phyloP scores from a whole-genome alignment of 2,797 vertebrate genomes.

The Coreius guichenoti region DNA sequence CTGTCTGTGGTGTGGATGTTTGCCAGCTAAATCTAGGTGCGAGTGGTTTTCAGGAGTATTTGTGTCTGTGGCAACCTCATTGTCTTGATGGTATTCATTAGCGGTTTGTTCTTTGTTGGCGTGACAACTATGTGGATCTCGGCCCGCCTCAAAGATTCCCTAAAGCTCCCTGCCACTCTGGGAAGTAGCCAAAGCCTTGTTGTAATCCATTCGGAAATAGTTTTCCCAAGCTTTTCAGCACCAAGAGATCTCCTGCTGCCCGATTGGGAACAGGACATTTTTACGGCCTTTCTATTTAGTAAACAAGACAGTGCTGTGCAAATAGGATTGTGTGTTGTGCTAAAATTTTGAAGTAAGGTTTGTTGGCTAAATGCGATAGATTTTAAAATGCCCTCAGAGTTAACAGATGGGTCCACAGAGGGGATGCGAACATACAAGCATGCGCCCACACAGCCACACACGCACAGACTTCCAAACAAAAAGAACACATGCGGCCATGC shows the following conservation, averaged over 20 bases:
- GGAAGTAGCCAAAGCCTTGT: conserved; percentile 14
- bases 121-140: conserved; percentile 8
- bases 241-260: not conserved
- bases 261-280: not conserved
- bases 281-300: not conserved
- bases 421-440: conserved; percentile 10
- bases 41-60: not conserved
- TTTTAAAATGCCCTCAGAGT: conserved; percentile 47
- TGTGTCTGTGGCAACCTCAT: conserved; percentile 24
- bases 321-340: not conserved
- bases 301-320: not conserved
- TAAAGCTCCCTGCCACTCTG: conserved; percentile 10
- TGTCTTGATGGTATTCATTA: conserved; percentile 43
- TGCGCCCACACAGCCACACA: not conserved
- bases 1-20: not conserved
- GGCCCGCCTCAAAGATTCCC: conserved; percentile 13
- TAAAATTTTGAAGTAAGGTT: not conserved
- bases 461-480: not conserved
- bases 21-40: not conserved
- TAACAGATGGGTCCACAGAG: conserved; percentile 51
- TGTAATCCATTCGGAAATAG: conserved; percentile 31
- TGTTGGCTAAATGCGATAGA: conserved; percentile 20
- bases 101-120: conserved; percentile 15
- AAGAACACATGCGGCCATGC: not conserved
- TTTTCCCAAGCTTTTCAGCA: conserved; percentile 24